Percentiles rank a stretch among this genome's conserved stretches.
These are phyloP conservation scores for Stomatorhinus ivindoensis DNA, from an alignment of 2,113 vertebrate genomes.

Conservation along the genomic window DNA sequence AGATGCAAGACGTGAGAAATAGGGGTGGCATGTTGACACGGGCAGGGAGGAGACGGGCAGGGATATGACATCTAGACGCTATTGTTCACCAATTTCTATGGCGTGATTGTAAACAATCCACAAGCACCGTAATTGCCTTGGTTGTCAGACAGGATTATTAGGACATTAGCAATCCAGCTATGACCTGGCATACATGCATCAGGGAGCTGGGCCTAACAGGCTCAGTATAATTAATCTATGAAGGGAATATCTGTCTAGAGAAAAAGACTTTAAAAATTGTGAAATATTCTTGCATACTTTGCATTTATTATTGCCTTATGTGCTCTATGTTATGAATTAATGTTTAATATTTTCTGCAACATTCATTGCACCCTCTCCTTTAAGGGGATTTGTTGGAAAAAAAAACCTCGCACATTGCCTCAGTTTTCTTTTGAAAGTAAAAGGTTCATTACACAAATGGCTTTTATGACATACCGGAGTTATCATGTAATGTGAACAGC, in stretches of 20 bases:
- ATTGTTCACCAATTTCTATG: background rate
- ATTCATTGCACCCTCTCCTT: background rate
- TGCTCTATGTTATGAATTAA: background rate
- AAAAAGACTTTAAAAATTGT: background rate
- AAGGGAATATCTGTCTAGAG: background rate
- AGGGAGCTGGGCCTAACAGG: background rate
- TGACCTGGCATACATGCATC: background rate
- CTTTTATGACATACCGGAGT: background rate
- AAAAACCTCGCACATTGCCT: background rate
- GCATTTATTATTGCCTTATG: background rate
- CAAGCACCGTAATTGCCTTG: background rate
- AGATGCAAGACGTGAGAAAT: background rate
- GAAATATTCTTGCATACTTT: background rate
- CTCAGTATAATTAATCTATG: background rate
- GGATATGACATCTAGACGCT: background rate
- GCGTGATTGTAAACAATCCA: background rate
- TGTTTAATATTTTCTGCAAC: background rate
- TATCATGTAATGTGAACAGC: background rate
- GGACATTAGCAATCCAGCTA: background rate
- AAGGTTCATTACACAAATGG: background rate
- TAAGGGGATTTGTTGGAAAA: background rate
- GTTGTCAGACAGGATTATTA: background rate
- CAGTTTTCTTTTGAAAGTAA: background rate
- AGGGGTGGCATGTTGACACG: background rate
- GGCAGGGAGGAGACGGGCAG: background rate